phyloP scores from a whole-genome alignment of 2,888 invertebrate species.

The Stramonita haemastoma region DNA sequence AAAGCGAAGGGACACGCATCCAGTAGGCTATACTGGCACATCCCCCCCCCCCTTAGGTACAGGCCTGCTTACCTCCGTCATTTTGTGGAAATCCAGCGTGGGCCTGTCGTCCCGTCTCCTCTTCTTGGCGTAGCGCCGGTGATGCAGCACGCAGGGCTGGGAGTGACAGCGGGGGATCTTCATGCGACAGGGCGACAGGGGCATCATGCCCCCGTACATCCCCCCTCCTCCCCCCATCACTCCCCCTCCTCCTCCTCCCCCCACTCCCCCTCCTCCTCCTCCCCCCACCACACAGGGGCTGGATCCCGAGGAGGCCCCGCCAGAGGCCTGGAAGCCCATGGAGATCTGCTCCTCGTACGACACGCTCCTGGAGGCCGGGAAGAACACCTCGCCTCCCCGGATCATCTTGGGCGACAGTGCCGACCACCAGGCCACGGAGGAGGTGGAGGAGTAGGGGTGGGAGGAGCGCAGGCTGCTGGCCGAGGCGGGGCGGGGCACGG shows the following conservation, averaged over 20 bases:
- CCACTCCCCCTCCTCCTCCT: not conserved
- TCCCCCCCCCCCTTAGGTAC: not conserved
- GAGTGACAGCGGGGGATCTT: slow-evolving; percentile 73
- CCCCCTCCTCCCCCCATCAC: slow-evolving; percentile 15
- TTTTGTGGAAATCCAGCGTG: slow-evolving; percentile 73
- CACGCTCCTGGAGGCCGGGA: slow-evolving; percentile 67
- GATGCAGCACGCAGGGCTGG: slow-evolving; percentile 74
- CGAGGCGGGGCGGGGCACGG: slow-evolving; percentile 74
- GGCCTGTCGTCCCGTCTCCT: slow-evolving; percentile 72
- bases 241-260: slow-evolving; percentile 42
- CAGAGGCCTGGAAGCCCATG: slow-evolving; percentile 12
- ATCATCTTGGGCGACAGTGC: slow-evolving; percentile 53
- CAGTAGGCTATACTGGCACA: too few relatives aligned
- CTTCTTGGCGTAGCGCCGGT: slow-evolving; percentile 69
- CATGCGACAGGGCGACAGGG: slow-evolving; percentile 55
- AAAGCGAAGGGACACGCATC: too few relatives aligned
- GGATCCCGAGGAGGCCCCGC: slow-evolving; percentile 45
- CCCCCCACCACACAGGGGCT: slow-evolving; percentile 52
- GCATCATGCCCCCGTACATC: not conserved
- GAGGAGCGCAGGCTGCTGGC: slow-evolving; percentile 63
- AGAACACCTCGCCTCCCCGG: slow-evolving; percentile 57
- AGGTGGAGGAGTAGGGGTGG: not conserved
- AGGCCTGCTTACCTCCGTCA: slow-evolving; percentile 69
- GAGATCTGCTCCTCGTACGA: slow-evolving; percentile 73
- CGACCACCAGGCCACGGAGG: slow-evolving; percentile 51